phyloP scores from a whole-genome alignment of 2,888 invertebrate genomes.

The Acleris sparsana region DNA sequence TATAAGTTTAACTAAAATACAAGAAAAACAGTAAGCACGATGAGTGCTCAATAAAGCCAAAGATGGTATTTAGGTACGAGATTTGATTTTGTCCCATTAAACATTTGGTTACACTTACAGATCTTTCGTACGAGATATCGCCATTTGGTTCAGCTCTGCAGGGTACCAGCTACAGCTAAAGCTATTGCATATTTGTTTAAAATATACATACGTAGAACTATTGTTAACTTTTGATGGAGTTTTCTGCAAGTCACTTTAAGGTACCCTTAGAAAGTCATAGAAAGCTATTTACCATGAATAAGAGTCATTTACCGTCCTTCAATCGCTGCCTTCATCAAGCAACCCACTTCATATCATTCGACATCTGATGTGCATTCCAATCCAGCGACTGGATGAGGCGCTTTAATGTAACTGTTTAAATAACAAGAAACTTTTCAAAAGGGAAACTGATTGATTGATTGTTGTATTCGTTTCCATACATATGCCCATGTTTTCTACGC shows the following conservation, averaged over 20 bases:
- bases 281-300: conserved; percentile 34
- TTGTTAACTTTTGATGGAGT: background rate
- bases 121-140: too few relatives aligned
- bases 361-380: conserved; percentile 29
- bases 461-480: conserved; percentile 8
- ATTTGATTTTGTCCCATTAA: too few relatives aligned
- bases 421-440: conserved; percentile 3
- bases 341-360: conserved; percentile 25
- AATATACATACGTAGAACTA: background rate
- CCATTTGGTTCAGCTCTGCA: too few relatives aligned
- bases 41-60: too few relatives aligned
- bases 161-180: too few relatives aligned
- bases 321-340: conserved; percentile 34
- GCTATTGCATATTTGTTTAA: too few relatives aligned
- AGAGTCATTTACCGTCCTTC: conserved; percentile 31
- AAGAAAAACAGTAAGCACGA: too few relatives aligned
- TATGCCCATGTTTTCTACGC: too few relatives aligned
- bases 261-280: conserved; percentile 20
- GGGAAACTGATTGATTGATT: conserved; percentile 11
- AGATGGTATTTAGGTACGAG: too few relatives aligned
- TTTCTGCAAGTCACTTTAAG: conserved; percentile 20
- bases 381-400: conserved; percentile 3
- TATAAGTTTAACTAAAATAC: too few relatives aligned
- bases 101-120: too few relatives aligned
- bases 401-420: conserved; percentile 6